phyloP scores from a whole-genome alignment of 2,797 vertebrate genomes.

The Darevskia nairensis region DNA sequence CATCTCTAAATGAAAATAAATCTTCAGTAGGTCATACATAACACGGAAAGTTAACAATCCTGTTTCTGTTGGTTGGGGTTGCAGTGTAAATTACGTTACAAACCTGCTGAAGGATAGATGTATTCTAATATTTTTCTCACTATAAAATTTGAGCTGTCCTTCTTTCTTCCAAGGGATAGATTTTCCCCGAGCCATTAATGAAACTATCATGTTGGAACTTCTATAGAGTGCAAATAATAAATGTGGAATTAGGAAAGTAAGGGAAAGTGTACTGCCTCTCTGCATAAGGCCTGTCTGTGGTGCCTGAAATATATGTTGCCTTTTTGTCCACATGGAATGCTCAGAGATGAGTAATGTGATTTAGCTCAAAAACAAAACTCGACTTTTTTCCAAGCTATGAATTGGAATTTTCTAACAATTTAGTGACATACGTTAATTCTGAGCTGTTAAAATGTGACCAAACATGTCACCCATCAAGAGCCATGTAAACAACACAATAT shows the following conservation, averaged over 20 bases:
- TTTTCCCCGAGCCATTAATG: neutral
- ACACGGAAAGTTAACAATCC: constrained; percentile 16
- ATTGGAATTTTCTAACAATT: constrained; percentile 31
- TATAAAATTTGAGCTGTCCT: neutral
- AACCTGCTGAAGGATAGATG: neutral
- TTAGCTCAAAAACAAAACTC: constrained; percentile 9
- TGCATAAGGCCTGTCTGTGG: neutral
- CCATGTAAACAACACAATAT: constrained; percentile 18
- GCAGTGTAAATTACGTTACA: neutral
- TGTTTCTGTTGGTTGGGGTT: neutral
- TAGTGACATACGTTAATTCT: constrained; percentile 44
- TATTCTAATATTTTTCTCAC: neutral
- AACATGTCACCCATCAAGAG: constrained; percentile 24
- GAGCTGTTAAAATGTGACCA: constrained; percentile 36
- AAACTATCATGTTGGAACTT: neutral
- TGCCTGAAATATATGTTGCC: neutral
- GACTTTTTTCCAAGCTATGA: neutral
- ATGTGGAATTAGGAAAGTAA: neutral
- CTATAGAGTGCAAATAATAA: neutral
- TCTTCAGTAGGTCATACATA: neutral
- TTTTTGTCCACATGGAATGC: neutral
- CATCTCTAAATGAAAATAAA: constrained; percentile 25
- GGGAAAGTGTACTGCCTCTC: neutral
- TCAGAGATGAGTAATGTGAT: neutral
- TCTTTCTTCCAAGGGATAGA: neutral